Conservation (phyloP, 2,888 invertebrate genomes). For the Phortica magna region DNA sequence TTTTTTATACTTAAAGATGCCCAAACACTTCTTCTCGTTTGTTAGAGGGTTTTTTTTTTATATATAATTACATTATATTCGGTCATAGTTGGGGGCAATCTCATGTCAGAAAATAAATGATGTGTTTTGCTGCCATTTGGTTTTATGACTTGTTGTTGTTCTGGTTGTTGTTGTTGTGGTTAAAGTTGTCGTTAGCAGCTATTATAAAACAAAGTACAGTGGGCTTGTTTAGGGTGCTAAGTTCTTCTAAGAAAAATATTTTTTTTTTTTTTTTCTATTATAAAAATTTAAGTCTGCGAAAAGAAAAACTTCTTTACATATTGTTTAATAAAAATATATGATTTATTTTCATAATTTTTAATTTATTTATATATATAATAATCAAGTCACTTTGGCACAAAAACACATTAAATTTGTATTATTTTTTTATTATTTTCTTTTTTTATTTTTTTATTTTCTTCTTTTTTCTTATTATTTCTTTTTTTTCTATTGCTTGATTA, state of each 20-base stretch:
- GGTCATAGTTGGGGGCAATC: conserved; percentile 62
- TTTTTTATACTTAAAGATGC: conserved; percentile 4
- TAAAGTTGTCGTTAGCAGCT: not conserved
- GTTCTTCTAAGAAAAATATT: not conserved
- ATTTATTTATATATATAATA: too few relatives aligned
- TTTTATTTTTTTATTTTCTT: too few relatives aligned
- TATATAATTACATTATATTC: conserved; percentile 68
- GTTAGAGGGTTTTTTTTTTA: conserved; percentile 49
- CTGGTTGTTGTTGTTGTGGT: not conserved
- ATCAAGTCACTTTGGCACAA: too few relatives aligned
- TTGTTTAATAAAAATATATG: too few relatives aligned
- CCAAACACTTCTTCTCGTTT: not conserved
- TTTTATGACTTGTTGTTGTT: not conserved
- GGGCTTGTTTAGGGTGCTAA: not conserved
- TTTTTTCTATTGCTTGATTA: too few relatives aligned
- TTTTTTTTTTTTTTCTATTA: not conserved
- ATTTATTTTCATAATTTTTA: too few relatives aligned
- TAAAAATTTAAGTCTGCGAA: too few relatives aligned
- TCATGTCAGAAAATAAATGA: conserved; percentile 70
- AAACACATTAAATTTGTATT: too few relatives aligned
- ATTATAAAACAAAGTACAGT: not conserved
- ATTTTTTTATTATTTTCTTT: too few relatives aligned
- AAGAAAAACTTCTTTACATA: too few relatives aligned
- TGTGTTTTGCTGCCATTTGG: conserved; percentile 52
- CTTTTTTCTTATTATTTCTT: too few relatives aligned